Conservation (phyloP, 2,797 vertebrate species). For the Glyptemys insculpta region DNA sequence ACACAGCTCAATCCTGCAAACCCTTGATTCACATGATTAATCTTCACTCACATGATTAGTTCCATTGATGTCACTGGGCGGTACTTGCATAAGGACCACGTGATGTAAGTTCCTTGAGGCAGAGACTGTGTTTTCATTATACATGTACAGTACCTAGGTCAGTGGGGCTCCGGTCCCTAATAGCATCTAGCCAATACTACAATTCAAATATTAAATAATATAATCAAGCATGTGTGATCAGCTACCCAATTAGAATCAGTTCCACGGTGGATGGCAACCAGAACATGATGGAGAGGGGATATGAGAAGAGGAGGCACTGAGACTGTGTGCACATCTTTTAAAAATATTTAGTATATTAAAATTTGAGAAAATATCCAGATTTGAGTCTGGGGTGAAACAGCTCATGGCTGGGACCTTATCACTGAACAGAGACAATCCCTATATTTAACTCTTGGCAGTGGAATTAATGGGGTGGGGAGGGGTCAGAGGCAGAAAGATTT, state of each 20-base stretch:
- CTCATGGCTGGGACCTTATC: neutral
- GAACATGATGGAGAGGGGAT: neutral
- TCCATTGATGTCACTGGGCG: neutral
- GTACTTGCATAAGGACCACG: neutral
- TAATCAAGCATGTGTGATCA: neutral
- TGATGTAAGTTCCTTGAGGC: neutral
- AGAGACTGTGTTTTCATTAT: neutral
- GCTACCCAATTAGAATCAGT: neutral
- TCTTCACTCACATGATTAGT: neutral
- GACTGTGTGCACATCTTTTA: accelerated
- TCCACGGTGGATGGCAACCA: neutral
- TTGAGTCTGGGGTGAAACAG: neutral
- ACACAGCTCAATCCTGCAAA: neutral
- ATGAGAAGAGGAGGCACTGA: neutral
- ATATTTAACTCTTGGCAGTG: neutral
- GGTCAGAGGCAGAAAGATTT: neutral
- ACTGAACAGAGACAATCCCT: neutral
- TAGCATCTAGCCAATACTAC: neutral
- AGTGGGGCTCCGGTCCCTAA: neutral
- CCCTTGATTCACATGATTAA: no score
- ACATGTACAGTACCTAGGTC: neutral
- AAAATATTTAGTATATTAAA: accelerated
- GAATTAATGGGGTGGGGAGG: neutral
- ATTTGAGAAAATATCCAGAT: accelerated
- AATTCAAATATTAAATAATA: neutral